Evolutionary conservation across 1,140 invertebrate genomes (phyloP), one percentile per base, ranked within the genome.

Genomic region (Ephestia elutella): DNA sequence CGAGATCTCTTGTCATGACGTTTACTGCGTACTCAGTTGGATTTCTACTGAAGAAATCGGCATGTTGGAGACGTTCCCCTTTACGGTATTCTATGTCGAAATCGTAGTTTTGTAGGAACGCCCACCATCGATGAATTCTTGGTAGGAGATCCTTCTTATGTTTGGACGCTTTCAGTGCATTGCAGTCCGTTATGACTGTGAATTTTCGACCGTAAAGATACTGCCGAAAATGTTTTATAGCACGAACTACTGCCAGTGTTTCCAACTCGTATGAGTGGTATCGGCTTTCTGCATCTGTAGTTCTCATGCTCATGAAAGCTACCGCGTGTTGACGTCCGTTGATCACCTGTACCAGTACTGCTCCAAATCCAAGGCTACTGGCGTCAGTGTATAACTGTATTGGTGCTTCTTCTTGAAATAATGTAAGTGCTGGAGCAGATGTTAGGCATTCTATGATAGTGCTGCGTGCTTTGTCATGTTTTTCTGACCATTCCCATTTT

Each of bases 251-350:
- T 0, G 78, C 81, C n/a, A 89, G 28, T 0, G 74, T 83, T 54
- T 87, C 75, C 0, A 82, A 56, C 48, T 87, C 80, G 30, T 80
- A 86, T 0, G 73, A 80, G 60, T 84, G 82, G 56, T 87, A 87
- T 1, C 59, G 57, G 50, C 62, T 63, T 35, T 80, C 78, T 0
- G 61, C 44, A 9, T 67, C 62, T 0, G 61, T 70, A 5, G 68
- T 75, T 8, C 65, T 56, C 57, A 15, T 9, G 32, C 64, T 66
- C 56, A 66, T 62, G 54, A 54, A 66, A 0, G 64, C 64, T 0
- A 66, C 51, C 30, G 49, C 4, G 48, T 66, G 56, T 11, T 62
- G 64, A 1, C 57, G 64, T 5, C 25, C 73, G 28, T 63, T 66
- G n/a, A 66, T 58, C 10, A 19, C 28, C 56, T 81, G 76, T 10